Evolutionary conservation across 1,140 invertebrate genomes (phyloP), one percentile per base, ranked within the genome.

Genomic region (Zelostemma sp.): DNA sequence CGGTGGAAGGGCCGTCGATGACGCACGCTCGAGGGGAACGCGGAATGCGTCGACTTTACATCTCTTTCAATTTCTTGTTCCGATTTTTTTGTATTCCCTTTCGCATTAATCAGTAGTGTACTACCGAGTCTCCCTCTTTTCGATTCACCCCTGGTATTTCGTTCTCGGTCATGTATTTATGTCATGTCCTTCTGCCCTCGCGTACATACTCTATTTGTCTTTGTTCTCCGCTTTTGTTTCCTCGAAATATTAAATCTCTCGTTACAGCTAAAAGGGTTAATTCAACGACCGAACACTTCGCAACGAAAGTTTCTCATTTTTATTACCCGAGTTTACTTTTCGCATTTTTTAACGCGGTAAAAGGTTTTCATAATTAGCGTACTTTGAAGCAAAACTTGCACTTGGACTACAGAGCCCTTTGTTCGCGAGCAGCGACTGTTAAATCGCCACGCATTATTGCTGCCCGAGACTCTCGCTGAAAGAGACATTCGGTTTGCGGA

Each of bases 361-460:
- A 11, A n/a, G 12, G 2, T n/a, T 38, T 3, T 38, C 12, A 3
- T 38, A 38, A 14, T 38, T 11, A n/a, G n/a, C 35, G 9, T 38
- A n/a, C 12, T 38, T 38, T n/a, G 8, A 8, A 25, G 21, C 21
- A 8, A 25, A 25, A 25, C 21, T 8, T 25, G 3, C 3, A 8
- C 21, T 25, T 25, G 41, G 66, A 63, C 53, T 49, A 62, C 41
- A 59, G 48, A 62, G 53, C 15, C 59, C 56, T 68, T 68, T 68
- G 66, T 68, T 55, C 62, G 59, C 55, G 55, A 43, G 55, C 66
- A 63, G 49, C 51, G 59, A 68, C 55, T 68, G 66, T 68, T 68
- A 68, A 68, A 68, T 68, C 60, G 66, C 38, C 54, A 58, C 38
- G 21, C 58, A 41, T 45, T 45, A 68, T 68, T 68, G 55, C 61